Conservation (phyloP, 2,113 vertebrate species). For the Tylochromis polylepis region DNA sequence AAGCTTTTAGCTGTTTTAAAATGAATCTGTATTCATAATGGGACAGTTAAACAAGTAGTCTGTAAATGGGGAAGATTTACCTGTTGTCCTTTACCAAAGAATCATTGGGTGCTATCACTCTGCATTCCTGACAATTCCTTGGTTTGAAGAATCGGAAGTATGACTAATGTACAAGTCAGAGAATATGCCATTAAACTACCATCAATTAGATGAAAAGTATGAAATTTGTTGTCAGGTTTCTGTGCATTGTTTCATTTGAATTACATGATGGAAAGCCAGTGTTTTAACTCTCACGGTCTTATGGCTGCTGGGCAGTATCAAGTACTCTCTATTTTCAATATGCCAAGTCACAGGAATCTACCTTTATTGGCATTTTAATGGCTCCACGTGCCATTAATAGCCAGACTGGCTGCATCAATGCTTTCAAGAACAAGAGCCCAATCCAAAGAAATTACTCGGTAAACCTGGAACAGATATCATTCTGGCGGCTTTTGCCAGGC, state of each 20-base stretch:
- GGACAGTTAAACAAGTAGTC: not conserved
- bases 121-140: not conserved
- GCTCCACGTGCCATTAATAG: not conserved
- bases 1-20: not conserved
- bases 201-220: not conserved
- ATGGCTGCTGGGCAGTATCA: not conserved
- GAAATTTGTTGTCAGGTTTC: not conserved
- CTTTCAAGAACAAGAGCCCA: not conserved
- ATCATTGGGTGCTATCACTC: not conserved
- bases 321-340: not conserved
- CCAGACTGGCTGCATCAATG: not conserved
- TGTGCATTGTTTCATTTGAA: not conserved
- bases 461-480: not conserved
- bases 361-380: not conserved
- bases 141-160: not conserved
- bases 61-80: not conserved
- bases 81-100: not conserved
- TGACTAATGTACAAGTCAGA: not conserved
- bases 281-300: not conserved
- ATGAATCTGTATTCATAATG: not conserved
- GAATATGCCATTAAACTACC: not conserved
- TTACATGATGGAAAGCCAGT: not conserved
- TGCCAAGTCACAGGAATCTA: not conserved
- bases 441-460: not conserved
- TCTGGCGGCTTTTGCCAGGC: not conserved